phyloP scores from a whole-genome alignment of 2,113 vertebrate species.

The Paracanthobrama guichenoti region DNA sequence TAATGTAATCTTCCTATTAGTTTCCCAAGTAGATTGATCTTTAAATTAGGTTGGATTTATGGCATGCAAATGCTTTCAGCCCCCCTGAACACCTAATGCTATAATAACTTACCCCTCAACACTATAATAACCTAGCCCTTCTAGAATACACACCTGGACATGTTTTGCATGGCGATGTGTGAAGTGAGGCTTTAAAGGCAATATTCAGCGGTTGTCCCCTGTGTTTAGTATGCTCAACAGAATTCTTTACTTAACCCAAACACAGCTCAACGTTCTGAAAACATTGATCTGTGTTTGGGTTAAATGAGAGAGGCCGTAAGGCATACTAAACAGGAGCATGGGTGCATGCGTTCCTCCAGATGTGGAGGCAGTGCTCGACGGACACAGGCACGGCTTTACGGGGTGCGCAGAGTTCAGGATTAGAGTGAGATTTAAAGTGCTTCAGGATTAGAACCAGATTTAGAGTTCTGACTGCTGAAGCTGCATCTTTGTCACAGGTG shows the following conservation, averaged over 20 bases:
- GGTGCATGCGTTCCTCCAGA: slow-evolving; percentile 62
- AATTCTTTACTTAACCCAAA: slow-evolving; percentile 77
- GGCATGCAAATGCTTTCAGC: background rate
- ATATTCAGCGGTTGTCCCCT: slow-evolving; percentile 25
- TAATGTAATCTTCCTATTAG: background rate
- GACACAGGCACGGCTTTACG: background rate
- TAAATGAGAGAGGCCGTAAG: slow-evolving; percentile 65
- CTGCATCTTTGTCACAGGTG: slow-evolving; percentile 5
- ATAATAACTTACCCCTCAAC: slow-evolving; percentile 27
- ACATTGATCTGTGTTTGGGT: slow-evolving; percentile 75
- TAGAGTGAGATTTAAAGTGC: slow-evolving; percentile 43
- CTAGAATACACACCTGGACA: slow-evolving; percentile 45
- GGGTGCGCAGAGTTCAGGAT: slow-evolving; percentile 20
- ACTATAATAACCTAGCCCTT: slow-evolving; percentile 43
- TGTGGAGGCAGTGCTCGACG: slow-evolving; percentile 51
- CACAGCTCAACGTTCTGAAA: slow-evolving; percentile 66
- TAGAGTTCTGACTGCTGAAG: slow-evolving; percentile 22
- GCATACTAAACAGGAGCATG: slow-evolving; percentile 63
- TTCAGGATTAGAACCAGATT: slow-evolving; percentile 33
- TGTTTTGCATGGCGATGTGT: slow-evolving; percentile 66
- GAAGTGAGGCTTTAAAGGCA: slow-evolving; percentile 62
- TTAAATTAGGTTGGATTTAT: slow-evolving; percentile 14
- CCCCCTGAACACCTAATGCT: background rate
- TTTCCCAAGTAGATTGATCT: slow-evolving; percentile 4
- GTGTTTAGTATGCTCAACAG: slow-evolving; percentile 72